Base-by-base conservation (phyloP, 2,797 vertebrate species). In the Hylomyscus alleni region DNA sequence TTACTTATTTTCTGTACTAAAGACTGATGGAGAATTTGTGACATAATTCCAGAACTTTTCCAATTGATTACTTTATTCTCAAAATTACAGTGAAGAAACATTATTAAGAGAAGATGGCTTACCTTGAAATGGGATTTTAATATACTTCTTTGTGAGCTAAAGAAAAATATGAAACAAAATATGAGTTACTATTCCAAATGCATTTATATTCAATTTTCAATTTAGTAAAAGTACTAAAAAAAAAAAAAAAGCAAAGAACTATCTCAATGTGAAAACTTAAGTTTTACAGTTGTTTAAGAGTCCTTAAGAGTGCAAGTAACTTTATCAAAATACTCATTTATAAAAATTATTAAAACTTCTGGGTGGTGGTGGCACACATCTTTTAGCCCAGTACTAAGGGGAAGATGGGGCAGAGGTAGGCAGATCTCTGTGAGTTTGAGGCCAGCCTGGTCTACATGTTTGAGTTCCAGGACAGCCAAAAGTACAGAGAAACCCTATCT, bases 101-200 rank as follows among this genome's bases (percentile, higher is more conserved):
- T 44, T n/a, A 77, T 69, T 73, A 96, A 1, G 56, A 72, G 44
- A 95, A 95, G 22, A 47, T 6, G 50, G 90, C 98, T 98, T 98
- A 99, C 99, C 98, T 96, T 98, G 98, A 98, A 98, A 97, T 54
- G 99, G 98, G 72, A 99, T 98, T 40, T 77, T 98, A 97, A 99
- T 97, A 93, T 82, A 98, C 89, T 97, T 98, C 54, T 78, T 72
- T 26, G 98, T 98, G 96, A 99, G 98, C 99, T 98, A 95, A 98
- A 98, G 88, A 86, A 93, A 98, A 98, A 97, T 34, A 29, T 97
- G 95, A 92, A 54, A 73, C 0, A 95, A 76, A 94, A 83, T 88
- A 80, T 97, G 77, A 97, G 83, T 91, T 95, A 96, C 4, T 54
- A 1, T 67, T 95, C 82, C 95, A 94, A 97, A 96, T 20, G 24